phyloP scores from a whole-genome alignment of 2,888 invertebrate genomes.

The Bombyx huttoni region DNA sequence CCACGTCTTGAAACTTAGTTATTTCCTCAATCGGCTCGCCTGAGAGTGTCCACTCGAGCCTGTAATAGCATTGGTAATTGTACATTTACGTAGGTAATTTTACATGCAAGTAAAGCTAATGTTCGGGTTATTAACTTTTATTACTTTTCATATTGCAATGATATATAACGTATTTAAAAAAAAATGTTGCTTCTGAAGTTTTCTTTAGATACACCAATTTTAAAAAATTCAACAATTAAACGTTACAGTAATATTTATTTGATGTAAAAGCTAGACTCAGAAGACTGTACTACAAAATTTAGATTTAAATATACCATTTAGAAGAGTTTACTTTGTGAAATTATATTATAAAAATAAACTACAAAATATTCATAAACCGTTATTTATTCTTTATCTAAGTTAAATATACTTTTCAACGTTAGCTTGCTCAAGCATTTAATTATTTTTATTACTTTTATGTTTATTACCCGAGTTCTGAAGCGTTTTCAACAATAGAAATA shows the following conservation, averaged over 20 bases:
- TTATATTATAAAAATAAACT: neutral
- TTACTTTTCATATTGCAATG: neutral
- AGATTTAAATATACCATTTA: neutral
- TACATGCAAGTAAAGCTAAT: neutral
- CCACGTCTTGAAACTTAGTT: slow-evolving; percentile 29
- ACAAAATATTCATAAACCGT: too few species aligned
- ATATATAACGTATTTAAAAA: neutral
- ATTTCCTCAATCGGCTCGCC: slow-evolving; percentile 16
- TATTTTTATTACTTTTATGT: too few species aligned
- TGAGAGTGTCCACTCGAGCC: neutral
- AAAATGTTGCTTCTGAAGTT: too few species aligned
- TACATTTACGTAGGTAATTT: neutral
- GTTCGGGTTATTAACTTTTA: neutral
- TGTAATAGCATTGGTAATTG: slow-evolving; percentile 1
- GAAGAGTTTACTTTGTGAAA: neutral
- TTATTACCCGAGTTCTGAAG: too few species aligned
- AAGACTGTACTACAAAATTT: neutral
- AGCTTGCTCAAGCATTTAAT: too few species aligned
- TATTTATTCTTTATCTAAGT: too few species aligned
- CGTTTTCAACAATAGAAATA: too few species aligned
- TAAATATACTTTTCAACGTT: too few species aligned
- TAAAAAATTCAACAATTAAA: neutral
- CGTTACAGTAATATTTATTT: too few species aligned
- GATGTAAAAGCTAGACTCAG: neutral
- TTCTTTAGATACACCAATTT: neutral